phyloP scores from a whole-genome alignment of 2,797 vertebrate genomes.

The Cyprinella venusta region DNA sequence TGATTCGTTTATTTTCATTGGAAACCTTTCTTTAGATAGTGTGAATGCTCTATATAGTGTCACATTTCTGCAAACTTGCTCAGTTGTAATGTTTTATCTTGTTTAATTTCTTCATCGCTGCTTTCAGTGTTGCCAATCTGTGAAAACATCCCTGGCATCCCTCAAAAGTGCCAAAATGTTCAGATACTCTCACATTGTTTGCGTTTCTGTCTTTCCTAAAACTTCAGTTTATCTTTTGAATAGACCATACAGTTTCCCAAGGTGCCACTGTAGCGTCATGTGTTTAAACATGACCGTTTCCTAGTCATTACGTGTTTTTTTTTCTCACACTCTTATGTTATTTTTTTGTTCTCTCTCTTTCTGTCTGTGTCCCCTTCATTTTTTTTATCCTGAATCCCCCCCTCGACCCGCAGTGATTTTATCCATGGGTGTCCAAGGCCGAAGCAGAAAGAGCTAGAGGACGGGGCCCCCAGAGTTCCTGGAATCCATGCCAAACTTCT shows the following conservation, averaged over 20 bases:
- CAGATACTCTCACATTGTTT: background rate
- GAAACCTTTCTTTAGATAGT: background rate
- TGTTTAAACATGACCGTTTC: background rate
- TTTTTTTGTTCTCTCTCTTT: background rate
- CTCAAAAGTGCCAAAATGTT: constrained; percentile 10
- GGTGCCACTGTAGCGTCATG: background rate
- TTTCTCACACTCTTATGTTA: background rate
- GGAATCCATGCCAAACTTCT: constrained; percentile 41
- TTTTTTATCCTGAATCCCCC: background rate
- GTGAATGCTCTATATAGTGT: background rate
- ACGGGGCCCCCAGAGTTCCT: constrained; percentile 38
- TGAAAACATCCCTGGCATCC: constrained; percentile 12
- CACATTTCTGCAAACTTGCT: background rate
- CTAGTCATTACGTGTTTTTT: background rate
- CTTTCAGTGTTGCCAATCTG: background rate
- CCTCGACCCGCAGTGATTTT: background rate
- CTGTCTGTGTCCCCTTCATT: constrained; percentile 10
- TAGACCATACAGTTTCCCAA: constrained; percentile 22
- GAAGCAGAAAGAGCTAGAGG: constrained; percentile 29
- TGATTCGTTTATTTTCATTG: background rate
- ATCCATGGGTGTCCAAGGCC: constrained; percentile 43
- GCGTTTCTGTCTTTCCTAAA: constrained; percentile 5
- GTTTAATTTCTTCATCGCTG: background rate
- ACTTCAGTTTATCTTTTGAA: background rate
- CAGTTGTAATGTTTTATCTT: background rate